These are phyloP conservation scores for Panagrolaimus sp. DNA, from an alignment of 1,140 invertebrate species.

Conservation along the genomic window DNA sequence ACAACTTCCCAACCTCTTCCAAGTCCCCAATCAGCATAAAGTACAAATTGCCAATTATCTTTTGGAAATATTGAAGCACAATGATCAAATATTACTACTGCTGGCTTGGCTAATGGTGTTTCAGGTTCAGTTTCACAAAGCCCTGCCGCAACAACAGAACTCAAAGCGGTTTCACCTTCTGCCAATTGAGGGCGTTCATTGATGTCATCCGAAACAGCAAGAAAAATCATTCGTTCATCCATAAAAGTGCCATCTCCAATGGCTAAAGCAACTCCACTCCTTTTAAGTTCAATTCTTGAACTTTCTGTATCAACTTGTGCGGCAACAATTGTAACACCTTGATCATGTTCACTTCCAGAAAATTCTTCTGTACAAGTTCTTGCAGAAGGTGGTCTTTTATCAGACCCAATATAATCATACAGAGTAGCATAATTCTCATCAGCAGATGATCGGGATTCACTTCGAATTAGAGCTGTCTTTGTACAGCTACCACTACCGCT, in stretches of 20 bases:
- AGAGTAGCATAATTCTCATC: constrained; percentile 54
- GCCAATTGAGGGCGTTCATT: constrained; percentile 37
- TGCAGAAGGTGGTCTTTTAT: constrained; percentile 4
- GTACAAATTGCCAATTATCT: constrained; percentile 51
- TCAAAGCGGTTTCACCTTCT: constrained; percentile 37
- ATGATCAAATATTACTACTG: constrained; percentile 52
- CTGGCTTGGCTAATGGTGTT: constrained; percentile 36
- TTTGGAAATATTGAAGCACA: constrained; percentile 53
- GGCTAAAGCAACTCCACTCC: constrained; percentile 40
- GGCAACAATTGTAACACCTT: constrained; percentile 43
- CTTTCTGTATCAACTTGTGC: constrained; percentile 45
- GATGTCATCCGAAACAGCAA: constrained; percentile 50
- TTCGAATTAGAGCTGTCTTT: constrained; percentile 31
- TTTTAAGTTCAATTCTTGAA: constrained; percentile 36
- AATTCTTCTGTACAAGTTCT: constrained; percentile 22
- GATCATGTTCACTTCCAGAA: constrained; percentile 21
- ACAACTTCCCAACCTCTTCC: constrained; percentile 36
- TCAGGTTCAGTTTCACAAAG: constrained; percentile 34
- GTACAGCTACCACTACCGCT: constrained; percentile 21
- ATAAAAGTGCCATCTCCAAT: constrained; percentile 39
- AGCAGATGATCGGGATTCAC: constrained; percentile 31
- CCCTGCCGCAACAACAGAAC: constrained; percentile 32
- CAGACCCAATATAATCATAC: constrained; percentile 43
- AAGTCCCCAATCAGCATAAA: constrained; percentile 32
- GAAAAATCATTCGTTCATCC: constrained; percentile 43